A percentile compares a stretch with the other conserved stretches of the same genome.
These are phyloP conservation scores for Danaus chrysippus DNA, from an alignment of 2,888 invertebrate genomes.

Conservation along the genomic window DNA sequence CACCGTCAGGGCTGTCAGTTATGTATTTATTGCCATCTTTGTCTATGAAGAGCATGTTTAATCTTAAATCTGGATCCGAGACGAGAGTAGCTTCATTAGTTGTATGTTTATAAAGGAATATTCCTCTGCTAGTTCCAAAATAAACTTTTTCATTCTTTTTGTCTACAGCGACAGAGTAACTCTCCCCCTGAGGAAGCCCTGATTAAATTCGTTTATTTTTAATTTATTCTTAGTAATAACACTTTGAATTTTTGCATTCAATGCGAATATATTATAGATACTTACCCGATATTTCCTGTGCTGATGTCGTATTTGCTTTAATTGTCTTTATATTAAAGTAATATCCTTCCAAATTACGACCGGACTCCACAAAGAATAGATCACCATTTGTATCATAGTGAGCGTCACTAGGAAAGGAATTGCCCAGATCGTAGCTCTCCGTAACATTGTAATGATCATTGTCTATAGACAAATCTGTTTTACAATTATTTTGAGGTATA, in stretches of 20 bases:
- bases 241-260: not conserved
- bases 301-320: constrained; percentile 40
- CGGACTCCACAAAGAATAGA: constrained; percentile 57
- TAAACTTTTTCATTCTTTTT: constrained; percentile 52
- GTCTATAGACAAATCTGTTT: constrained; percentile 52
- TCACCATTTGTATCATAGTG: constrained; percentile 61
- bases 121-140: constrained; percentile 61
- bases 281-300: constrained; percentile 55
- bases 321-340: constrained; percentile 54
- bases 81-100: constrained; percentile 45
- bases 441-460: constrained; percentile 51
- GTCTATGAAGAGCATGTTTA: constrained; percentile 60
- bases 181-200: constrained; percentile 59
- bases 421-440: constrained; percentile 46
- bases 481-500: constrained; percentile 47
- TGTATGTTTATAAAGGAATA: constrained; percentile 56
- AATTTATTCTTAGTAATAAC: constrained; percentile 9
- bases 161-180: constrained; percentile 64
- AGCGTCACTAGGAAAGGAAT: constrained; percentile 55
- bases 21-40: constrained; percentile 63
- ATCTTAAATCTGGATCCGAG: constrained; percentile 44
- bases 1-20: constrained; percentile 54
- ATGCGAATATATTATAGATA: constrained; percentile 2
- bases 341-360: constrained; percentile 46
- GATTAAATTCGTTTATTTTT: constrained; percentile 19